Conservation (phyloP, 2,888 invertebrate species). For the Tetanocera ferruginea region DNA sequence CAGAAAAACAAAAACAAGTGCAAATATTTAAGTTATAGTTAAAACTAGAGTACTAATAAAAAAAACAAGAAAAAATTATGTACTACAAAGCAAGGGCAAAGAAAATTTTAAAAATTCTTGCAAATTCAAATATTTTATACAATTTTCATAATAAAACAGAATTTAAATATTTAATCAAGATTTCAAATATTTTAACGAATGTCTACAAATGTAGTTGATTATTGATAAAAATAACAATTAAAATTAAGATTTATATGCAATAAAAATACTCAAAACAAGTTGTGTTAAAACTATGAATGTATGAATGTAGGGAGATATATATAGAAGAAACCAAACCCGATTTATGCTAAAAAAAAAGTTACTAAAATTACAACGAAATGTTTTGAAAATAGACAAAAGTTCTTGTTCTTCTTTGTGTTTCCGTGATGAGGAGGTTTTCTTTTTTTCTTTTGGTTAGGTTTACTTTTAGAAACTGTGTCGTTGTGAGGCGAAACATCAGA, state of each 20-base stretch:
- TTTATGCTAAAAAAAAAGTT: slow-evolving; percentile 39
- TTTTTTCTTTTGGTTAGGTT: slow-evolving; percentile 39
- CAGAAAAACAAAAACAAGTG: slow-evolving; percentile 66
- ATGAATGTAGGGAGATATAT: not conserved
- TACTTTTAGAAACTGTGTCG: slow-evolving; percentile 31
- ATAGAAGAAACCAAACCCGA: slow-evolving; percentile 38
- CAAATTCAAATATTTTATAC: slow-evolving; percentile 55
- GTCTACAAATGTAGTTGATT: slow-evolving; percentile 28
- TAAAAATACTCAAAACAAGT: slow-evolving; percentile 34
- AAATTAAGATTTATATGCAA: slow-evolving; percentile 50
- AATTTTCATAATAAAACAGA: slow-evolving; percentile 44
- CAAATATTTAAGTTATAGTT: slow-evolving; percentile 53
- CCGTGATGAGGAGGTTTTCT: slow-evolving; percentile 32
- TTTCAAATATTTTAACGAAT: slow-evolving; percentile 15
- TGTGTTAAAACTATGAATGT: not conserved
- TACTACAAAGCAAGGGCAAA: slow-evolving; percentile 46
- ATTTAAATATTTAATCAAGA: slow-evolving; percentile 8
- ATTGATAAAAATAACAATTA: slow-evolving; percentile 52
- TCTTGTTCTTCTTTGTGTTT: slow-evolving; percentile 34
- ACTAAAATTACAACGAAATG: slow-evolving; percentile 18
- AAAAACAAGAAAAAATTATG: slow-evolving; percentile 46
- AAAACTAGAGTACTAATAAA: slow-evolving; percentile 41
- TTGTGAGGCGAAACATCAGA: slow-evolving; percentile 71
- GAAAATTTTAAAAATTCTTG: slow-evolving; percentile 42
- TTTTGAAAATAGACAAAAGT: slow-evolving; percentile 38